Conservation (phyloP, 2,113 vertebrate species). For the Cnemophilus loriae region DNA sequence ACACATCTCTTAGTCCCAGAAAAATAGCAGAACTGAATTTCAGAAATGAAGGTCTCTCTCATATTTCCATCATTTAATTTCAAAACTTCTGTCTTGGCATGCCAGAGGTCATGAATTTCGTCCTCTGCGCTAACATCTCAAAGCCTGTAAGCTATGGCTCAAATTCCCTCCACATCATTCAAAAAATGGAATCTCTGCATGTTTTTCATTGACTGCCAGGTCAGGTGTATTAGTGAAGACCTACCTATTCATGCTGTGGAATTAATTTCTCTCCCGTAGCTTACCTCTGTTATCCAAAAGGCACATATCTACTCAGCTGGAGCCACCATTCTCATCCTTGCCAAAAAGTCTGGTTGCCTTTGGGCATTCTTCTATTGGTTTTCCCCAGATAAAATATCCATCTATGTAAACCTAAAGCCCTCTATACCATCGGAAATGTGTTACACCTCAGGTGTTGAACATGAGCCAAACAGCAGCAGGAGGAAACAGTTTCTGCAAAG, state of each 20-base stretch:
- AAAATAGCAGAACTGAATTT: neutral
- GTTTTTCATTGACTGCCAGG: neutral
- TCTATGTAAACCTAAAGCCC: neutral
- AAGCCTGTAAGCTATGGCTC: neutral
- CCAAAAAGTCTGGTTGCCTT: neutral
- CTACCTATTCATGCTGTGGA: neutral
- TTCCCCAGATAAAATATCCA: neutral
- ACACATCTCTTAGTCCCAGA: neutral
- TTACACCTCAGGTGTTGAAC: neutral
- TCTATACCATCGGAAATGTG: neutral
- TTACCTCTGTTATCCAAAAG: neutral
- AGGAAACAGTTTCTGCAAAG: neutral
- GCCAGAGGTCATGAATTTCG: neutral
- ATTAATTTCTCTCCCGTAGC: neutral
- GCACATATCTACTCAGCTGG: neutral
- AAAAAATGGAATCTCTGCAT: neutral
- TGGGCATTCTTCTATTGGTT: neutral
- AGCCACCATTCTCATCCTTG: neutral
- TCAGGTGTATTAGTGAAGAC: neutral
- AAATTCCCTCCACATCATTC: neutral
- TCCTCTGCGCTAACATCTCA: neutral
- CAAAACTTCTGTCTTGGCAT: neutral
- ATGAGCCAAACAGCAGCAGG: neutral
- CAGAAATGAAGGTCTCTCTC: neutral
- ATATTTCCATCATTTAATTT: neutral